phyloP scores from a whole-genome alignment of 23 tunicate species.

The Ascidia mentula region DNA sequence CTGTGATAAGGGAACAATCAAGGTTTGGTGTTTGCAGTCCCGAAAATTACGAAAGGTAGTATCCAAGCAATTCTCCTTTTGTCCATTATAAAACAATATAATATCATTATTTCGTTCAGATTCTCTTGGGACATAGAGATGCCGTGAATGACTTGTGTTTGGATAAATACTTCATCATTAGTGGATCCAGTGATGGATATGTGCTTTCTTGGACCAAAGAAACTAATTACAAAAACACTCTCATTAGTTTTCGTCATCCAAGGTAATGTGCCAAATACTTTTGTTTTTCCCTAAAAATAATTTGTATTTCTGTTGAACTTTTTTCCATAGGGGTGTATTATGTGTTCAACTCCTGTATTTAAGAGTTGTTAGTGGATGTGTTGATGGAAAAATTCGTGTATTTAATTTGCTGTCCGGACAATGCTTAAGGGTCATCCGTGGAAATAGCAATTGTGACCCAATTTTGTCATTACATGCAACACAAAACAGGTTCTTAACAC shows the following conservation, averaged over 20 bases:
- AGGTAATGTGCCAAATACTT: slow-evolving; percentile 20
- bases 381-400: slow-evolving; percentile 79
- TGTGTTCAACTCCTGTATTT: slow-evolving; percentile 55
- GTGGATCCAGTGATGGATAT: slow-evolving; percentile 69
- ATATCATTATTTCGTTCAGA: not conserved
- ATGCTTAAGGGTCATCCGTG: slow-evolving; percentile 65
- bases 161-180: slow-evolving; percentile 49
- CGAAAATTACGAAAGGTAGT: slow-evolving; percentile 39
- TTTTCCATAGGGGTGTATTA: slow-evolving; percentile 24
- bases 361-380: slow-evolving; percentile 73
- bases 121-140: slow-evolving; percentile 17
- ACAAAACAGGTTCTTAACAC: slow-evolving; percentile 24
- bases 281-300: not conserved
- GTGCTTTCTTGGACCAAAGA: slow-evolving; percentile 51
- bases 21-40: slow-evolving; percentile 51
- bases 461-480: slow-evolving; percentile 25
- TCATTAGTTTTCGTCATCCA: slow-evolving; percentile 45
- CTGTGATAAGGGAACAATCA: slow-evolving; percentile 61
- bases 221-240: slow-evolving; percentile 7
- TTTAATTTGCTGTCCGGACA: slow-evolving; percentile 62
- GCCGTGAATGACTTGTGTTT: slow-evolving; percentile 44
- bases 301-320: not conserved
- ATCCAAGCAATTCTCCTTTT: no score
- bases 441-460: slow-evolving; percentile 86
- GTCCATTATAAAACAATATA: no score